Conservation (phyloP, 2,113 vertebrate species). For the Scomber japonicus region DNA sequence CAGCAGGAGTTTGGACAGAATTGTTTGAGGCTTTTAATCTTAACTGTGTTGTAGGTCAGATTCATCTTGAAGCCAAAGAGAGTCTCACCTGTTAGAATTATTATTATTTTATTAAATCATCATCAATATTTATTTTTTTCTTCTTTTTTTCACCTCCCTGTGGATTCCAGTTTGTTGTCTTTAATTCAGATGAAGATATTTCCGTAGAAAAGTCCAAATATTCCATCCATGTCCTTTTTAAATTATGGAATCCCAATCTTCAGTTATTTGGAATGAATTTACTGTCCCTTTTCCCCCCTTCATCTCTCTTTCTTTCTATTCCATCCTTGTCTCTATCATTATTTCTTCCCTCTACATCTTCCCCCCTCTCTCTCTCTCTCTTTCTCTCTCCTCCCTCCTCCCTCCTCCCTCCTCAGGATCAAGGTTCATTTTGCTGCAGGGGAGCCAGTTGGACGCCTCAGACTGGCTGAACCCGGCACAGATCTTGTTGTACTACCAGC, state of each 20-base stretch:
- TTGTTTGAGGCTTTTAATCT: neutral
- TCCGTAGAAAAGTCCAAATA: neutral
- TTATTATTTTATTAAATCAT: too few species aligned
- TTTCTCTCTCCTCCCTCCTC: neutral
- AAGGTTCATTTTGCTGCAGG: constrained; percentile 95
- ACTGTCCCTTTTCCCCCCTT: neutral
- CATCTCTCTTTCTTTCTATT: neutral
- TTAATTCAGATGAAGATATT: neutral
- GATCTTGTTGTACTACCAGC: constrained; percentile 95
- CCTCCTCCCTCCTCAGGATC: constrained; percentile 86
- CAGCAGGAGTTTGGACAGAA: neutral
- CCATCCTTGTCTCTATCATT: neutral
- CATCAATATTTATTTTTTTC: too few species aligned
- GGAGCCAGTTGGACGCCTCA: constrained; percentile 95
- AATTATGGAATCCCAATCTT: too few species aligned
- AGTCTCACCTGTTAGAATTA: neutral
- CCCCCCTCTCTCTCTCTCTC: neutral
- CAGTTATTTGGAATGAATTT: neutral
- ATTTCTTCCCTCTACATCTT: too few species aligned
- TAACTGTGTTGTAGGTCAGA: neutral
- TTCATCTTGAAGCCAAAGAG: neutral
- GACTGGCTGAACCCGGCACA: constrained; percentile 99
- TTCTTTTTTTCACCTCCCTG: neutral
- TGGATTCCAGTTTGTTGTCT: neutral
- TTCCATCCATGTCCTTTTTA: neutral